Evolutionary conservation across 2,888 invertebrate species (phyloP), one percentile per base, ranked within the genome.

Genomic region (Tipula helvola): DNA sequence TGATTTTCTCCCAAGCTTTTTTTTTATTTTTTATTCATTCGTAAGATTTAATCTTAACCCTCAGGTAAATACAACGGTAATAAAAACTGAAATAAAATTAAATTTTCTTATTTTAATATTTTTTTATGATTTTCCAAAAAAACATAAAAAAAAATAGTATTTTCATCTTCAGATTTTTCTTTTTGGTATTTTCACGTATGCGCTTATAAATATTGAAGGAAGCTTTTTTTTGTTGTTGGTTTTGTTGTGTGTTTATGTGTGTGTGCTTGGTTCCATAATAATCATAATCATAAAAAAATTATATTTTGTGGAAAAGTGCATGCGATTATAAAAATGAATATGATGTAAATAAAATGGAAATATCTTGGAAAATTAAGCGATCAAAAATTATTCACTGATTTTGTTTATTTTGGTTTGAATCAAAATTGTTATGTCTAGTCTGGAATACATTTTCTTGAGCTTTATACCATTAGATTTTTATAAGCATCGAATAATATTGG

Each of bases 21-120:
- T 28, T 28, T 71, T 71, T 71, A 28, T 71, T 2, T 71, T 18
- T 18, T 47, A n/a, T 47, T 47, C 47, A 71, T 71, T 71, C 13
- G 71, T 71, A 71, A 71, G 71, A 71, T 71, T 71, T 71, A 71
- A 71, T 71, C 71, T 71, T 71, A 71, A 71, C 71, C 71, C 71
- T 71, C 71, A 71, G 71, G 71, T 71, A 71, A 71, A 71, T 71
- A 71, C 71, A 71, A 71, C 71, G 71, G 71, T 18, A 71, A 71
- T 71, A 71, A 71, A 71, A 71, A 71, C 71, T 71, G 71, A 71
- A 71, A 71, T 71, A 71, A 71, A 71, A 71, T 71, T 71, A 71
- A 28, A 71, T 71, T 71, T 71, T 71, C 71, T 71, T 71, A 28
- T 71, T 71, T 71, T 71, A 71, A 71, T 71, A 71, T 71, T 71